These are phyloP conservation scores for Meteorus colon DNA, from an alignment of 2,888 invertebrate species.

Conservation along the genomic window DNA sequence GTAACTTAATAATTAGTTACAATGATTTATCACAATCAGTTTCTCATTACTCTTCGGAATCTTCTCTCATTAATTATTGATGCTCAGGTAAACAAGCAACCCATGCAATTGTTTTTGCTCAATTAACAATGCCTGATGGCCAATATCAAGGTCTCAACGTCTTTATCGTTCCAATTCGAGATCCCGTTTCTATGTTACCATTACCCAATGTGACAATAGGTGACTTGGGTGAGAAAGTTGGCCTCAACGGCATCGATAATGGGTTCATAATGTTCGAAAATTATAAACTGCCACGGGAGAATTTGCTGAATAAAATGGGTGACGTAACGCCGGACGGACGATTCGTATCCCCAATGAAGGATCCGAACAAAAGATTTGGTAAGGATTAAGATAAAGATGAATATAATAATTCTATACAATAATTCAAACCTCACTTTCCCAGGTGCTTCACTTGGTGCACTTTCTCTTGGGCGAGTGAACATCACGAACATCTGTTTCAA, in stretches of 20 bases:
- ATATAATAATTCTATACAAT: not conserved
- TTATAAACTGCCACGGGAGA: conserved; percentile 85
- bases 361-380: conserved; percentile 89
- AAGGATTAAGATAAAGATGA: conserved; percentile 50
- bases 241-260: conserved; percentile 94
- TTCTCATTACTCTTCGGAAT: not conserved
- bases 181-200: conserved; percentile 81
- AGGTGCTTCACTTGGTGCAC: conserved; percentile 84
- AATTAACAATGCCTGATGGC: conserved; percentile 86
- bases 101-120: conserved; percentile 91
- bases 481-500: conserved; percentile 79
- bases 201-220: conserved; percentile 89
- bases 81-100: conserved; percentile 84
- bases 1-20: conserved; percentile 71
- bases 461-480: conserved; percentile 88
- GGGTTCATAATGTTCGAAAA: conserved; percentile 89
- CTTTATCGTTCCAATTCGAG: conserved; percentile 90
- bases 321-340: conserved; percentile 90
- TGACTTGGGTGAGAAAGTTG: conserved; percentile 94
- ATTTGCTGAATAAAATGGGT: conserved; percentile 88
- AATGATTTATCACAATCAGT: conserved; percentile 3
- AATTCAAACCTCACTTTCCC: conserved; percentile 21
- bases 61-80: conserved; percentile 24
- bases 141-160: conserved; percentile 88
- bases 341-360: conserved; percentile 86